Evolutionary conservation across 1,140 invertebrate species (phyloP), one percentile per base, ranked within the genome.

Genomic region (Stegodyphus dumicola): DNA sequence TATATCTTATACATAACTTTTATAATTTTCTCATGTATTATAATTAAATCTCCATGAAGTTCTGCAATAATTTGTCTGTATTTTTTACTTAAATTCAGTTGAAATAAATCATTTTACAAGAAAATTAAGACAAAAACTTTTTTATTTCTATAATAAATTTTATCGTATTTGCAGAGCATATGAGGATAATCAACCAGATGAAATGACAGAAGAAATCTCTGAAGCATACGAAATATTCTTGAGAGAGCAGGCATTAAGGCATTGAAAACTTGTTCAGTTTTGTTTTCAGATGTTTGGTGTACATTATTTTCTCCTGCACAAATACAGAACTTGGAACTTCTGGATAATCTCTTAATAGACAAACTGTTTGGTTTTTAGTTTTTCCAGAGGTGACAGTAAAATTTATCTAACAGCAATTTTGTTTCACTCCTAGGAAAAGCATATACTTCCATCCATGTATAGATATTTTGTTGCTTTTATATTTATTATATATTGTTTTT

Each of bases 221-320:
- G 84, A 77, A 73, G 84, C 84, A 10, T 86, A 86, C 65, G 84
- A 86, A 86, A 52, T 86, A 9, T 86, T 86, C 52, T 76, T 86
- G 7, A 65, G 84, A 71, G 84, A 86, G 10, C 70, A 83, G 11
- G 64, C 81, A 6, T 51, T 85, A 56, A 85, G 81, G 81, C 81
- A 85, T 69, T 85, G 81, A 85, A 85, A 66, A 5, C 13, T 18
- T 60, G 18, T 6, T 69, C 33, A 18, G 71, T 67, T 54, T 18
- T 67, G n/a, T 71, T 56, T 65, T 81, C 60, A 65, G 15, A 51
- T 77, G 65, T 85, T 85, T 85, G 66, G 51, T 85, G 81, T 85
- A 85, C 56, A 85, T 85, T 76, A 65, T 85, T 85, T 76, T 51
- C 66, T 71, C 70, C 52, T 85, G 81, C 81, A 85, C 81, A 77